Evolutionary conservation across 2,888 invertebrate genomes (phyloP).

Genomic region (Philaethria dido): DNA sequence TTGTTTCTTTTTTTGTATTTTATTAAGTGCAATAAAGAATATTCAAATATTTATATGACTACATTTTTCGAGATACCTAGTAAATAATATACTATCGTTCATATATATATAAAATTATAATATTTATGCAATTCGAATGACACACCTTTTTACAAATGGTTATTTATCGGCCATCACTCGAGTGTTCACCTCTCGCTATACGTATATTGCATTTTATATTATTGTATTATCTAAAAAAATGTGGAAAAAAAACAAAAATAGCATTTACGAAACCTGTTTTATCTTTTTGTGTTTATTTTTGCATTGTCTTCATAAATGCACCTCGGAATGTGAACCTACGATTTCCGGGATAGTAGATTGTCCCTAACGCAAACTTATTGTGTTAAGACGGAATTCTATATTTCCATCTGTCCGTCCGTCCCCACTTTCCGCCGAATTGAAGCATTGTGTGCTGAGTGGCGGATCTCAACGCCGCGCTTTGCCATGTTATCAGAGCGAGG

Average conservation of each 20-base stretch:
- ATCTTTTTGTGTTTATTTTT: neutral
- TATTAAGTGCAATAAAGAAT: too few relatives aligned
- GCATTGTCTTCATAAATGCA: conserved; percentile 8
- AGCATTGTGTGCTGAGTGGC: too few relatives aligned
- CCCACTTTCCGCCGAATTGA: too few relatives aligned
- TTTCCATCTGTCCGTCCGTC: too few relatives aligned
- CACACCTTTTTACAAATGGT: neutral
- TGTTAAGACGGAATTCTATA: too few relatives aligned
- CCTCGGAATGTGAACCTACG: neutral
- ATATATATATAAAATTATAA: neutral
- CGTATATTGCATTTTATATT: neutral
- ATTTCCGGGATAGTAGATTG: neutral
- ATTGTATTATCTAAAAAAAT: neutral
- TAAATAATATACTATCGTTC: too few relatives aligned
- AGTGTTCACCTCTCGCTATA: neutral
- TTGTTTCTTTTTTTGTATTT: too few relatives aligned
- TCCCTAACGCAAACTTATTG: neutral
- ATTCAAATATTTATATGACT: too few relatives aligned
- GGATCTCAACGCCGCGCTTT: too few relatives aligned
- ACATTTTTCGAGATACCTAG: too few relatives aligned
- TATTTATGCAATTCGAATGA: neutral
- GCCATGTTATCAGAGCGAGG: too few relatives aligned
- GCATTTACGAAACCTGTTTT: neutral
- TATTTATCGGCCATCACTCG: neutral
- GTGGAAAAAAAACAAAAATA: neutral